Evolutionary conservation across 2,113 vertebrate genomes (phyloP), one percentile per base, ranked within the genome.

Genomic region (Alouatta palliata): DNA sequence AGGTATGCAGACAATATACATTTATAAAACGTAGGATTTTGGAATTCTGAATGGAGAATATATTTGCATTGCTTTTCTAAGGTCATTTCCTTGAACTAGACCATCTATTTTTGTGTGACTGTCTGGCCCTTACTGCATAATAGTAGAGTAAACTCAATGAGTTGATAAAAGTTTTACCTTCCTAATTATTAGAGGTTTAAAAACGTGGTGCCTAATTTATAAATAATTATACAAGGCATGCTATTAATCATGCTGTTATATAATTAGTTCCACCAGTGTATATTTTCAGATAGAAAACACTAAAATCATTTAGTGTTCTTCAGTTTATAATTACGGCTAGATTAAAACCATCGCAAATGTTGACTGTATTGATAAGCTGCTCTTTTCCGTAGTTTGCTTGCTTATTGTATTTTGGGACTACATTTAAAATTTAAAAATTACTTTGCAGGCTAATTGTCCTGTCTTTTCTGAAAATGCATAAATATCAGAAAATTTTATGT

Each of bases 211-310:
- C 64, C 21, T 97, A 95, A 94, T 90, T 81, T 97, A 66, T 76
- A 96, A 97, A 95, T 95, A 97, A 97, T 98, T 98, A 64, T 16
- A 96, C 4, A 32, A 85, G 68, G 81, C 66, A 96, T 97, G 32
- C 66, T 66, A 98, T 97, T 98, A 97, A 94, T 98, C 91, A 86
- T 95, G 52, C 20, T 75, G 32, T 96, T 98, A 77, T 91, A 32
- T 90, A 98, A 97, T 98, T 97, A 97, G 56, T 43, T 95, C 35
- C 92, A 97, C 49, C 27, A 86, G 27, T 84, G 81, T 4, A 96
- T 85, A 83, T 95, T 98, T 98, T 97, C 14, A 96, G 87, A 47
- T 80, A 64, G 45, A 90, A 58, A 81, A 90, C 91, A 61, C 27
- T 97, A 66, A 95, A 95, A 85, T 52, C 56, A 92, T 90, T 97